Percentiles rank a stretch among this genome's conserved stretches.
These are phyloP conservation scores for Poecilus cupreus DNA, from an alignment of 2,888 invertebrate species.

Conservation along the genomic window DNA sequence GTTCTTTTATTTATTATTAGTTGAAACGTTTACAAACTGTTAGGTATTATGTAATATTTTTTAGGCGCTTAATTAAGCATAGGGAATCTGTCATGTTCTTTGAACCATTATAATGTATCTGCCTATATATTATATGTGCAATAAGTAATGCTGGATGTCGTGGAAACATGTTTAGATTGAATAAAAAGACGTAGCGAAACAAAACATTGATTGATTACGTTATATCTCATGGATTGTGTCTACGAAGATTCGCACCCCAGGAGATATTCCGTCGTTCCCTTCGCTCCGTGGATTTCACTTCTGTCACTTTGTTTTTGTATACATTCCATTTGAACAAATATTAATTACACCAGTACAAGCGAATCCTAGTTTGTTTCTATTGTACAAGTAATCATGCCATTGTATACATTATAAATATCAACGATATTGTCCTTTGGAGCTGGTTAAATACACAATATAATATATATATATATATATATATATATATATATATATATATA, in stretches of 20 bases:
- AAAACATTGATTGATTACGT: slow-evolving; percentile 52
- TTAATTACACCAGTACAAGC: slow-evolving; percentile 31
- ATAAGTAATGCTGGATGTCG: slow-evolving; percentile 42
- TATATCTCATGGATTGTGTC: slow-evolving; percentile 34
- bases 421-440: background rate
- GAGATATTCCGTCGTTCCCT: slow-evolving; percentile 4
- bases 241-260: slow-evolving; percentile 12
- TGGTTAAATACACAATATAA: slow-evolving; percentile 1
- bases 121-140: slow-evolving; percentile 17
- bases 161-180: slow-evolving; percentile 31
- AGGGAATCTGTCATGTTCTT: background rate
- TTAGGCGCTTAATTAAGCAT: background rate
- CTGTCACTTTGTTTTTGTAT: slow-evolving; percentile 38
- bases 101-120: slow-evolving; percentile 11
- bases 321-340: slow-evolving; percentile 40
- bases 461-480: no score
- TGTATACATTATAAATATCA: slow-evolving; percentile 30
- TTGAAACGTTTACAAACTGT: background rate
- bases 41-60: no score
- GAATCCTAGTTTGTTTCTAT: slow-evolving; percentile 36
- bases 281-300: slow-evolving; percentile 7
- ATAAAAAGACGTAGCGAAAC: slow-evolving; percentile 45
- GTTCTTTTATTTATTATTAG: no score
- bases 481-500: no score
- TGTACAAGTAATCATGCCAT: slow-evolving; percentile 23